A percentile compares a stretch with the other conserved stretches of the same genome.
phyloP scores from a whole-genome alignment of 2,113 vertebrate genomes.

The Motacilla tschutschensis region DNA sequence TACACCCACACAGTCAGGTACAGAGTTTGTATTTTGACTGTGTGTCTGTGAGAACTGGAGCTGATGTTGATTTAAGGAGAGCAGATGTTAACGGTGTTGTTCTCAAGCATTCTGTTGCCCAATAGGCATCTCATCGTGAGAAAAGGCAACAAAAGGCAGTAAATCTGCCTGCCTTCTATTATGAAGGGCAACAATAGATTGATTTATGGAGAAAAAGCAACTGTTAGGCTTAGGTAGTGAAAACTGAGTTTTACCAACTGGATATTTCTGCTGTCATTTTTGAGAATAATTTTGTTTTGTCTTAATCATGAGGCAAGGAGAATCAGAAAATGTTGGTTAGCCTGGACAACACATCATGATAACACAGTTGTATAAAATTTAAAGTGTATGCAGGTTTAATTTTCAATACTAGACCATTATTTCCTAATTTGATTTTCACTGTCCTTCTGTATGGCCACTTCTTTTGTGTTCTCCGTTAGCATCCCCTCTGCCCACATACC shows the following conservation, averaged over 20 bases:
- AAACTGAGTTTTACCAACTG: slow-evolving; percentile 3
- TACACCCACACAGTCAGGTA: not conserved
- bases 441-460: not conserved
- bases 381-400: not conserved
- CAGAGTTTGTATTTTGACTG: slow-evolving; percentile 7
- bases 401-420: not conserved
- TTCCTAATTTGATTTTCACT: not conserved
- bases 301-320: not conserved
- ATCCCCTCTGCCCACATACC: not conserved
- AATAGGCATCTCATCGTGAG: slow-evolving; percentile 65
- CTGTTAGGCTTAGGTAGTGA: slow-evolving; percentile 62
- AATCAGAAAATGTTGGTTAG: not conserved
- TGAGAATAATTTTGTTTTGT: slow-evolving; percentile 4
- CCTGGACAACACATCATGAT: not conserved
- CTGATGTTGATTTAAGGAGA: slow-evolving; percentile 60
- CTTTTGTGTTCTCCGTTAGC: not conserved
- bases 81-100: slow-evolving; percentile 70
- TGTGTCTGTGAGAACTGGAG: slow-evolving; percentile 46
- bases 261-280: slow-evolving; percentile 24
- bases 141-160: slow-evolving; percentile 68
- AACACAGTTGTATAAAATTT: not conserved
- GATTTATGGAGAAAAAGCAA: slow-evolving; percentile 76
- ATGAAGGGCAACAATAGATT: slow-evolving; percentile 73
- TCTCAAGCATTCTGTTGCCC: slow-evolving; percentile 60
- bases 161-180: slow-evolving; percentile 78